These are phyloP conservation scores for Elegia similella DNA, from an alignment of 2,888 invertebrate genomes.

Conservation along the genomic window DNA sequence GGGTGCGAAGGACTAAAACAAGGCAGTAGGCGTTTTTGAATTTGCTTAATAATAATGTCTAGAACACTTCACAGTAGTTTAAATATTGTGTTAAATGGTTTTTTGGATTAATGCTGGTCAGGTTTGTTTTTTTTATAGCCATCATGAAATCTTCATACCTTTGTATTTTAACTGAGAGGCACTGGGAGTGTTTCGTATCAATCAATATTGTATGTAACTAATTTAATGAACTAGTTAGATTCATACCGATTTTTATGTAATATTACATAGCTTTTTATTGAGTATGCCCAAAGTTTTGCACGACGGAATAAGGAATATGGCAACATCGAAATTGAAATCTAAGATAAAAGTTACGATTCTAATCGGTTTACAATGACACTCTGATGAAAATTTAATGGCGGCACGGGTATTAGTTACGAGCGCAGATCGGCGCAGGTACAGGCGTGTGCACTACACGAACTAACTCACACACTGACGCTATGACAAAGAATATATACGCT, in stretches of 20 bases:
- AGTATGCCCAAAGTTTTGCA: not conserved
- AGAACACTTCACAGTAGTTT: not conserved
- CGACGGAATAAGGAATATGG: not conserved
- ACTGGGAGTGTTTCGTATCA: constrained; percentile 1
- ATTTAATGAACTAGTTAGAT: not conserved
- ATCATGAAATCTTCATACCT: not conserved
- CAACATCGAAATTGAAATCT: constrained; percentile 2
- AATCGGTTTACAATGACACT: not conserved
- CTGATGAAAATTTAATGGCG: not conserved
- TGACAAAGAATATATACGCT: too few relatives aligned
- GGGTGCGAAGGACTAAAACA: not conserved
- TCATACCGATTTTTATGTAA: constrained; percentile 9
- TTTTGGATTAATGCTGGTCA: not conserved
- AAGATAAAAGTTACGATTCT: not conserved
- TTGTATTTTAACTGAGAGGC: not conserved
- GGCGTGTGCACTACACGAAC: too few relatives aligned
- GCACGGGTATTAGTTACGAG: too few relatives aligned
- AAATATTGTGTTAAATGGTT: not conserved
- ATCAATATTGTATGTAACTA: not conserved
- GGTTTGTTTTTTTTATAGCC: constrained; percentile 6
- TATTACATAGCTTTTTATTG: constrained; percentile 9
- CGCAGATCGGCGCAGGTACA: too few relatives aligned
- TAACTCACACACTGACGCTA: too few relatives aligned
- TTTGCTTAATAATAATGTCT: constrained; percentile 3
- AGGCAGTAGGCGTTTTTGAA: constrained; percentile 14